phyloP scores from a whole-genome alignment of 2,113 vertebrate species.

The Kryptolebias marmoratus region DNA sequence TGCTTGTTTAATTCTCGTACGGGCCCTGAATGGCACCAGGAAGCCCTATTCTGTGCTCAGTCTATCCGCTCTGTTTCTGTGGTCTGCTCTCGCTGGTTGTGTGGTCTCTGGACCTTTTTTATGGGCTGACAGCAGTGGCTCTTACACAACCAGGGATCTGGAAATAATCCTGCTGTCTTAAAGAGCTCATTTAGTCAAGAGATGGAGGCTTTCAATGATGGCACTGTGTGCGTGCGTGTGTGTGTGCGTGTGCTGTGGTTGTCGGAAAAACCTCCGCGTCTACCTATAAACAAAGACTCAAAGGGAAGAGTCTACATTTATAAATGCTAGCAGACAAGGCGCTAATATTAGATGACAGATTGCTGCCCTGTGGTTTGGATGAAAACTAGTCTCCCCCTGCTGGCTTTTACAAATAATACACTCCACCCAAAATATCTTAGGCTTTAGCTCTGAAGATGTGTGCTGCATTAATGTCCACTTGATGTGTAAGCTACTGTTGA shows the following conservation, averaged over 20 bases:
- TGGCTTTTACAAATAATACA: slow-evolving; percentile 56
- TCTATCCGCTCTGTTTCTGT: slow-evolving; percentile 63
- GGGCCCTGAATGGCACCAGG: slow-evolving; percentile 67
- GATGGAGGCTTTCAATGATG: slow-evolving; percentile 69
- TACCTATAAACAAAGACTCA: slow-evolving; percentile 68
- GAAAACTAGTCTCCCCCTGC: slow-evolving; percentile 55
- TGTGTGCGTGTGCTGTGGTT: slow-evolving; percentile 28
- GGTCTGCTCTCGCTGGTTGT: slow-evolving; percentile 67
- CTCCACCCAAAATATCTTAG: slow-evolving; percentile 9
- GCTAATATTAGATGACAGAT: slow-evolving; percentile 58
- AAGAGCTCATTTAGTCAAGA: slow-evolving; percentile 77
- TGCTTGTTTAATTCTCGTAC: slow-evolving; percentile 43
- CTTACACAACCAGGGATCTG: slow-evolving; percentile 79
- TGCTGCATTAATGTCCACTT: slow-evolving; percentile 1
- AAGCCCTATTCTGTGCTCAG: slow-evolving; percentile 56
- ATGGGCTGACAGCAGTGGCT: slow-evolving; percentile 77
- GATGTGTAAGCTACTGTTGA: neutral
- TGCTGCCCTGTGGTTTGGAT: slow-evolving; percentile 45
- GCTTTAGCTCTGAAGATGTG: neutral
- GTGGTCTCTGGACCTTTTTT: slow-evolving; percentile 77
- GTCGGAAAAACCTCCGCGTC: slow-evolving; percentile 32
- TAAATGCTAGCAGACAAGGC: slow-evolving; percentile 50
- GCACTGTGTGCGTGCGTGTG: slow-evolving; percentile 40
- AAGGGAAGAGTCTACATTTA: slow-evolving; percentile 54
- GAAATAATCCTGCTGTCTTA: slow-evolving; percentile 79